Conservation (phyloP, 2,888 invertebrate species). For the Onchidella celtica region DNA sequence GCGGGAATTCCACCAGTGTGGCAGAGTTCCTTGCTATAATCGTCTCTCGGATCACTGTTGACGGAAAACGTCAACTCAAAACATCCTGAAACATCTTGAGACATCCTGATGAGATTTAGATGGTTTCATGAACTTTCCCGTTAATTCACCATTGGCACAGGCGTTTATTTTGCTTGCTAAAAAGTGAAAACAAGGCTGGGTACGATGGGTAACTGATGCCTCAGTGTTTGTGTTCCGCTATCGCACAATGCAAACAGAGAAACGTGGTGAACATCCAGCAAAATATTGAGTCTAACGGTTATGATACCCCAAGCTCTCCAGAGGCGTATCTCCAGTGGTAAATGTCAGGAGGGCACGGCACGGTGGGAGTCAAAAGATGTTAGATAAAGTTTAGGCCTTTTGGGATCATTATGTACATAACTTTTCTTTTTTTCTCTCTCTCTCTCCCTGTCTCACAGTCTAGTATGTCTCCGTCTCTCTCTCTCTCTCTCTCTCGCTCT, state of each 20-base stretch:
- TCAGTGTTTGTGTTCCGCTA: background rate
- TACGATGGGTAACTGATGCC: background rate
- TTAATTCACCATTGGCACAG: background rate
- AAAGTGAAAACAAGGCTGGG: background rate
- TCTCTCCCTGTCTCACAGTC: background rate
- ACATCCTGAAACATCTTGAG: too few relatives aligned
- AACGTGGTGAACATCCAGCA: background rate
- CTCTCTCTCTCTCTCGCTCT: constrained; percentile 22
- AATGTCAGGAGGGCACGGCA: too few relatives aligned
- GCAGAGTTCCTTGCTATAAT: too few relatives aligned
- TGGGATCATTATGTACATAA: too few relatives aligned
- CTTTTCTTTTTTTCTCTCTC: too few relatives aligned
- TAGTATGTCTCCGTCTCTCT: constrained; percentile 5
- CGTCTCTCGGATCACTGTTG: too few relatives aligned
- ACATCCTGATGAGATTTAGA: too few relatives aligned
- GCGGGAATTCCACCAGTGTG: too few relatives aligned
- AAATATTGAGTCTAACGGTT: background rate
- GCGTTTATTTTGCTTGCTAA: background rate
- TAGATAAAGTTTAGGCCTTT: too few relatives aligned
- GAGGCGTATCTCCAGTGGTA: too few relatives aligned
- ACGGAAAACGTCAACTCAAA: too few relatives aligned
- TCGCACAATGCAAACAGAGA: background rate
- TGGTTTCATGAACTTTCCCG: background rate
- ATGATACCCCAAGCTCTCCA: background rate
- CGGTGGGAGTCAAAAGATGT: too few relatives aligned